These are phyloP conservation scores for Cotesia typhae DNA, from an alignment of 1,140 invertebrate genomes.

Conservation along the genomic window DNA sequence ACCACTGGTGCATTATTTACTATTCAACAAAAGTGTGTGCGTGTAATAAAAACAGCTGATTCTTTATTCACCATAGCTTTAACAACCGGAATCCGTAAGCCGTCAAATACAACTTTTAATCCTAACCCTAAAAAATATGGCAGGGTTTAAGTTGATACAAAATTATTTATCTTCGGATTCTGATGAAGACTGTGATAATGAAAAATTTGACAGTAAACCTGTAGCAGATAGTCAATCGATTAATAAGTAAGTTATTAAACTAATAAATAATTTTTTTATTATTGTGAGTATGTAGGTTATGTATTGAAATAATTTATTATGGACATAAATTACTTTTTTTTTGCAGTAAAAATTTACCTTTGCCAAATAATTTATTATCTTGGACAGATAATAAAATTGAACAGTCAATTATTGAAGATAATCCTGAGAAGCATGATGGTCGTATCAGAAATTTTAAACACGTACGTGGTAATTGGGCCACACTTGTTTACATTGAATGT, in stretches of 20 bases:
- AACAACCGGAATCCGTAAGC: neutral
- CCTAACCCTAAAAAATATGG: slow-evolving; percentile 39
- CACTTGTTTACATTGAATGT: slow-evolving; percentile 78
- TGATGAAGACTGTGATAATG: slow-evolving; percentile 46
- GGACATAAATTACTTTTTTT: no score
- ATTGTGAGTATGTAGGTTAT: no score
- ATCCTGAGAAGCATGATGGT: slow-evolving; percentile 72
- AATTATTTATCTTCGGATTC: slow-evolving; percentile 50
- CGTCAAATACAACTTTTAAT: neutral
- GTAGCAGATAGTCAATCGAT: neutral
- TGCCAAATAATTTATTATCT: neutral
- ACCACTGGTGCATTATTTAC: neutral
- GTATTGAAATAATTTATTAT: no score
- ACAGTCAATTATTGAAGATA: slow-evolving; percentile 61
- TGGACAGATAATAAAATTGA: slow-evolving; percentile 45
- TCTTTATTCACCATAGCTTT: no score
- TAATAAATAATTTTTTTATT: no score
- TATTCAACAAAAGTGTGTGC: neutral
- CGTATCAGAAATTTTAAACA: slow-evolving; percentile 77
- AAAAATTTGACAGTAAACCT: neutral
- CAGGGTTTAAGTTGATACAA: slow-evolving; percentile 52
- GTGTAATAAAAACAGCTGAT: no score
- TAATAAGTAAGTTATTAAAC: neutral
- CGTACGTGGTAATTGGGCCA: slow-evolving; percentile 83
- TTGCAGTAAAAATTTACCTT: slow-evolving; percentile 37